Evolutionary conservation across 1,140 invertebrate genomes (phyloP).

Genomic region (Heliconius congener): DNA sequence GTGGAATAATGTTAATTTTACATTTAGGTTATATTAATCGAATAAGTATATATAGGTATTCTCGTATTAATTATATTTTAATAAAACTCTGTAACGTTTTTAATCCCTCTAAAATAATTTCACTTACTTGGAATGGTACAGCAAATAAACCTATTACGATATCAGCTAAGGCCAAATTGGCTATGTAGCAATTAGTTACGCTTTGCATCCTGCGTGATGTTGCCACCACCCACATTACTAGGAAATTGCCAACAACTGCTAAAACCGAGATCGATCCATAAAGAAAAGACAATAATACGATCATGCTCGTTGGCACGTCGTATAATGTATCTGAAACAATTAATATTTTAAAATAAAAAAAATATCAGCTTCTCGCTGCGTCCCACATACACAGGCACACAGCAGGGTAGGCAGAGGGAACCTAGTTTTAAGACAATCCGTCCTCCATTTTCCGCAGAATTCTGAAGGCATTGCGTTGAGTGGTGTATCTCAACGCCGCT

Average conservation of each 20-base stretch:
- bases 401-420: no score
- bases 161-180: slow-evolving; percentile 89
- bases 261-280: slow-evolving; percentile 91
- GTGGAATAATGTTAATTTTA: no score
- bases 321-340: slow-evolving; percentile 81
- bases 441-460: no score
- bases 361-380: no score
- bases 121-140: slow-evolving; percentile 89
- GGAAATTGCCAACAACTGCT: slow-evolving; percentile 89
- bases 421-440: no score
- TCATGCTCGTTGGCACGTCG: slow-evolving; percentile 87
- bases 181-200: slow-evolving; percentile 92
- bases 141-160: slow-evolving; percentile 90
- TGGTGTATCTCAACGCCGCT: no score
- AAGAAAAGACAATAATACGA: slow-evolving; percentile 88
- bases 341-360: background rate
- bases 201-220: slow-evolving; percentile 89
- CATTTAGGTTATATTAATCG: no score
- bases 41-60: no score
- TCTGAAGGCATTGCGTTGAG: no score
- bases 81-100: background rate
- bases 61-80: background rate
- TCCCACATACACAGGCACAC: no score
- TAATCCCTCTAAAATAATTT: background rate
- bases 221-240: slow-evolving; percentile 91